Evolutionary conservation across 1,140 invertebrate genomes (phyloP).

Genomic region (Ceratina japonica): DNA sequence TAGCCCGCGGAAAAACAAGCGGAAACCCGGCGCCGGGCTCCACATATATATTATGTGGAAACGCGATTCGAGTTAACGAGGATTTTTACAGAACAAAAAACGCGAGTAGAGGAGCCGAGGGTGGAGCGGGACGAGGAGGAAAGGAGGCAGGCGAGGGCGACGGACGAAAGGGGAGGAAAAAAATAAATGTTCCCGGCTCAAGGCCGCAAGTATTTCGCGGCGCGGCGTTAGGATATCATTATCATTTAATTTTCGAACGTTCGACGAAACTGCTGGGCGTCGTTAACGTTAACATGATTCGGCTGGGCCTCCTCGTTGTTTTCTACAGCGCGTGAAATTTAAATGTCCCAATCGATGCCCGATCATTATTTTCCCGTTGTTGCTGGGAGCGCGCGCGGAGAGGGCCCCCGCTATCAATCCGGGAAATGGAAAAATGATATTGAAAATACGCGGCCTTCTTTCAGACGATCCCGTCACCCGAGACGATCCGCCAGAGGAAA

Average conservation of each 20-base stretch:
- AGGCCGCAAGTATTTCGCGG: conserved; percentile 54
- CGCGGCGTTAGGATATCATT: conserved; percentile 69
- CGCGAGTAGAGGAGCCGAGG: conserved; percentile 16
- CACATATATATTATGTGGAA: conserved; percentile 10
- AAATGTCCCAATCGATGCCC: conserved; percentile 65
- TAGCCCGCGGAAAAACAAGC: conserved; percentile 27
- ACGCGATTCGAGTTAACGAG: conserved; percentile 54
- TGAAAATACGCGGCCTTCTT: no score
- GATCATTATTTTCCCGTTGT: conserved; percentile 67
- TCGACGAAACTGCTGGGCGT: conserved; percentile 55
- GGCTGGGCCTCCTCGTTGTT: conserved; percentile 56
- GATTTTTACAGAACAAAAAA: conserved; percentile 58
- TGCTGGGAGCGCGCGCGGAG: conserved; percentile 22
- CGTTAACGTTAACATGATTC: conserved; percentile 67
- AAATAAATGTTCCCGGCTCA: conserved; percentile 44
- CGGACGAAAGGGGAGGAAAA: not conserved
- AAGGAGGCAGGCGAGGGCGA: no score
- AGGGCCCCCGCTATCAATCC: conserved; percentile 2
- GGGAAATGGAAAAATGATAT: not conserved
- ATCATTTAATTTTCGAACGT: conserved; percentile 72
- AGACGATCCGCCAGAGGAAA: not conserved
- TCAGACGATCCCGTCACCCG: no score
- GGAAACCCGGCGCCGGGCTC: conserved; percentile 14
- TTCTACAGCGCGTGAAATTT: conserved; percentile 65
- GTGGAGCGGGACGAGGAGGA: conserved; percentile 9